Conservation (phyloP, 2,888 invertebrate species). For the Trissonchulus latispiculum region DNA sequence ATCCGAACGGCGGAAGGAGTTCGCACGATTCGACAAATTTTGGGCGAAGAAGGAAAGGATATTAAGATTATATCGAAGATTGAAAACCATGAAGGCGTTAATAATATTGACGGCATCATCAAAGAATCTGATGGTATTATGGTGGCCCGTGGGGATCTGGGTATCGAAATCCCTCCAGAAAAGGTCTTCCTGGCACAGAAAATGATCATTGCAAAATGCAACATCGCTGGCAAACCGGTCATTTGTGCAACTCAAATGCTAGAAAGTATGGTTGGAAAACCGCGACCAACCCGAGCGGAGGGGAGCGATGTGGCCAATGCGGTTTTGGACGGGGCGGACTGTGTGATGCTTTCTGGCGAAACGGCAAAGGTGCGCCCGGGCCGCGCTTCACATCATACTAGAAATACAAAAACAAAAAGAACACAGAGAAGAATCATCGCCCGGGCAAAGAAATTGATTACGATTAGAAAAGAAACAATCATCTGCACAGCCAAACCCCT, state of each 20-base stretch:
- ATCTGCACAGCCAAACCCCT: no score
- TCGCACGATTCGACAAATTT: slow-evolving; percentile 68
- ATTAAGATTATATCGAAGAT: slow-evolving; percentile 96
- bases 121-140: slow-evolving; percentile 88
- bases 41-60: slow-evolving; percentile 67
- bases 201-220: slow-evolving; percentile 93
- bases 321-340: slow-evolving; percentile 90
- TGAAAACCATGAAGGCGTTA: slow-evolving; percentile 94
- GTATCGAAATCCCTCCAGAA: slow-evolving; percentile 94
- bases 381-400: slow-evolving; percentile 86
- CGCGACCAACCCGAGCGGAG: slow-evolving; percentile 89
- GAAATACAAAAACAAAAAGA: no score
- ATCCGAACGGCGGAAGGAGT: slow-evolving; percentile 84
- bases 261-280: slow-evolving; percentile 97
- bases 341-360: slow-evolving; percentile 98
- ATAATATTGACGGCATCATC: slow-evolving; percentile 85
- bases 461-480: no score
- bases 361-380: slow-evolving; percentile 99
- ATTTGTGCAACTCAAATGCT: slow-evolving; percentile 97
- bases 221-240: slow-evolving; percentile 85
- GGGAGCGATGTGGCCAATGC: slow-evolving; percentile 96
- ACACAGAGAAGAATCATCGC: no score
- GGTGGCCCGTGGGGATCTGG: slow-evolving; percentile 94
- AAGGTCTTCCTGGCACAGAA: slow-evolving; percentile 93
- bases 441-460: no score